Evolutionary conservation across 1,140 invertebrate genomes (phyloP), one percentile per base, ranked within the genome.

Genomic region (Scylla paramamosain): DNA sequence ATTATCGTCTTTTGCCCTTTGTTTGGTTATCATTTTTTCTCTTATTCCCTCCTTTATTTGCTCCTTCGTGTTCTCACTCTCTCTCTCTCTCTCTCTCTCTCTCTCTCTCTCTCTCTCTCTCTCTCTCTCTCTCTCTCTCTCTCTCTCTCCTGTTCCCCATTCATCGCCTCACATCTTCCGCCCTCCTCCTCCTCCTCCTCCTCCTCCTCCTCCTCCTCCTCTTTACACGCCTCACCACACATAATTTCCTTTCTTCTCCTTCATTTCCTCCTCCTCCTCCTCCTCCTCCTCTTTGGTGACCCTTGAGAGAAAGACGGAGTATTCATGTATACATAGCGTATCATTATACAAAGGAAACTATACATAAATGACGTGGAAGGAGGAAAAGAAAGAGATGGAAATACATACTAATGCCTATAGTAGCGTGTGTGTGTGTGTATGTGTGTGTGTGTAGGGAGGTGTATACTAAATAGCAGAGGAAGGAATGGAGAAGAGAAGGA

Each of bases 341-440:
- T n/a, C 39, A 39, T 39, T 39, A 39, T 39, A 39, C 39, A 39
- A 39, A 39, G 39, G 39, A 39, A 39, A 39, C 1, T 39, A 39
- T 39, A 39, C 39, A 6, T 39, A n/a, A n/a, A n/a, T n/a, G n/a
- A n/a, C n/a, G n/a, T n/a, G n/a, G n/a, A n/a, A n/a, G n/a, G n/a
- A n/a, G n/a, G n/a, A n/a, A n/a, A n/a, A n/a, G n/a, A n/a, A n/a
- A n/a, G n/a, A n/a, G n/a, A n/a, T 7, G 14, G 48, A 6, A 14
- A 7, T 52, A 52, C 48, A 7, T 52, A 52, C 14, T 52, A 6
- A 52, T 14, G 6, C 48, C 6, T 52, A 7, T 52, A n/a, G n/a
- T n/a, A 28, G 86, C 32, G 86, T 88, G 89, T 91, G 46, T 91
- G 89, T 91, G 46, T 91, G 89, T 91, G 46, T 91, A 46, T 91